phyloP scores from a whole-genome alignment of 2,113 vertebrate genomes.

The Calidris pugnax region DNA sequence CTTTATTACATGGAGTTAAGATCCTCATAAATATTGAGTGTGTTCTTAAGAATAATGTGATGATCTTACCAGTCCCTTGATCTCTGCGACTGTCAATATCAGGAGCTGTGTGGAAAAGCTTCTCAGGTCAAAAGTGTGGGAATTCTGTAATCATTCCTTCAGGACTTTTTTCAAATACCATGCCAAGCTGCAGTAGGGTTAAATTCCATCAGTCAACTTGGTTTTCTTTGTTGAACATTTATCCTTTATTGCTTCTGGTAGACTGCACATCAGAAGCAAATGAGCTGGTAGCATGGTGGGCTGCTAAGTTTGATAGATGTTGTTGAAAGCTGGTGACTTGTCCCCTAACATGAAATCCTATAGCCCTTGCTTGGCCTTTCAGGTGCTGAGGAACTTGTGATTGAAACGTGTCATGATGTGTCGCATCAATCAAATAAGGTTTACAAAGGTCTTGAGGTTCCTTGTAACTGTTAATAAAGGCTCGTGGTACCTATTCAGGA shows the following conservation, averaged over 20 bases:
- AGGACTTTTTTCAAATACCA: neutral
- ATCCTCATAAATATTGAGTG: conserved; percentile 46
- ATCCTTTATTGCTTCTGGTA: neutral
- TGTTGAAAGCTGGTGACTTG: neutral
- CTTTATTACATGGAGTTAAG: conserved; percentile 37
- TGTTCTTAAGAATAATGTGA: conserved; percentile 15
- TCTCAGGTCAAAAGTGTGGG: neutral
- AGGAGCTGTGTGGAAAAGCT: neutral
- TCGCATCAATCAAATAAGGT: neutral
- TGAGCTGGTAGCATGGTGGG: neutral
- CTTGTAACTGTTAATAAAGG: neutral
- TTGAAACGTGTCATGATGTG: neutral
- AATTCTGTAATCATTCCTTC: neutral
- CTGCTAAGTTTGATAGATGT: neutral
- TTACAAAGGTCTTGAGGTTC: neutral
- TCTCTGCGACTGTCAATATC: neutral
- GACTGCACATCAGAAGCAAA: neutral
- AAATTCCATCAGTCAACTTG: neutral
- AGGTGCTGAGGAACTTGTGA: neutral
- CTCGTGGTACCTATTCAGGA: neutral
- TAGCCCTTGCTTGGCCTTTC: neutral
- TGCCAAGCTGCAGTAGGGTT: neutral
- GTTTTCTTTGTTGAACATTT: neutral
- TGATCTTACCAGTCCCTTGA: conserved; percentile 1
- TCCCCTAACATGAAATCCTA: neutral